Evolutionary conservation across 1,140 invertebrate genomes (phyloP), one percentile per base, ranked within the genome.

Genomic region (Telenomus remus): DNA sequence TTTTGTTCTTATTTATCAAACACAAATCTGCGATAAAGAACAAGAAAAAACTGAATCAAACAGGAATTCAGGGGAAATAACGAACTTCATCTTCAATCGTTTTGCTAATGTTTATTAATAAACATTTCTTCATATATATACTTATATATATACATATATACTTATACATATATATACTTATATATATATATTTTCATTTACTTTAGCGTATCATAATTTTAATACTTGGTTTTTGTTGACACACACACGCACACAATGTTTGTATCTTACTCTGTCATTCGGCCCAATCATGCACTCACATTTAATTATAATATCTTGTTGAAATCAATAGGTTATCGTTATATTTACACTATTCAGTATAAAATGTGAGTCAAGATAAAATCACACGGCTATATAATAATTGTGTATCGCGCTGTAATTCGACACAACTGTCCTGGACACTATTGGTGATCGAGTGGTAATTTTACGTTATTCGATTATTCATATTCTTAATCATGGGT

Each of bases 321-420:
- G 55, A 63, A 71, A 66, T 66, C 56, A 66, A 83, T 80, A 81
- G 79, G 84, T 85, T 82, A 86, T 85, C 79, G 76, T 82, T 86
- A 85, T 87, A 86, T 87, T 83, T 87, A 87, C 86, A 87, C 84
- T 86, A 87, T 82, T 84, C 79, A 82, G 85, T 87, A 87, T 86
- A 86, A 86, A 86, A 87, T 86, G 84, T 81, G 84, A 86, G 81
- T 85, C 79, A 78, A 85, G 81, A 86, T 85, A 84, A 85, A 84
- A 80, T 86, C 82, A 85, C 82, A 85, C 79, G 79, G 81, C 81
- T 85, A 27, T 27, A 86, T 83, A 80, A 71, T 76, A 80, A 71
- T 76, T 76, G 66, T 60, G 46, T 56, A 51, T n/a, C 57, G 66
- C 74, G 56, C 47, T 12, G 9, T 59, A 65, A 56, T 60, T 61